Percentiles rank a stretch among this genome's conserved stretches.
phyloP scores from a whole-genome alignment of 2,113 vertebrate genomes.

The Chrysochloris asiatica region DNA sequence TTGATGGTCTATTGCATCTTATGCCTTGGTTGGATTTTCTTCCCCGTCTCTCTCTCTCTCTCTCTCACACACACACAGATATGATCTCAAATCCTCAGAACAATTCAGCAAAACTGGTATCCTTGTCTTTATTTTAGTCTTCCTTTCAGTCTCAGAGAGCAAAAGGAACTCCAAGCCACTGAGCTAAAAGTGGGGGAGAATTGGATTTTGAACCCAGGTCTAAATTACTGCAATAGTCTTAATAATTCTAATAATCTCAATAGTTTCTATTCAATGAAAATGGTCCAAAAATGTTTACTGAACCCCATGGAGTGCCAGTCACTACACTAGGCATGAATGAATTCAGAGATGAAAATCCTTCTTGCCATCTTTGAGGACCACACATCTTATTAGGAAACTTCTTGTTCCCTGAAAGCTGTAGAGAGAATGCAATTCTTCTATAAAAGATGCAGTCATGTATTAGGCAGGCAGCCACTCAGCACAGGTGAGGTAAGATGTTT shows the following conservation, averaged over 20 bases:
- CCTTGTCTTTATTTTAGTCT: background rate
- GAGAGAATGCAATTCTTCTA: background rate
- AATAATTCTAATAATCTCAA: no score
- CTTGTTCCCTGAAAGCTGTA: background rate
- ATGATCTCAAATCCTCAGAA: background rate
- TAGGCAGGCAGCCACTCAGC: background rate
- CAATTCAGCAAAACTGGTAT: background rate
- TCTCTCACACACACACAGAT: no score
- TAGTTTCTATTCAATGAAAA: background rate
- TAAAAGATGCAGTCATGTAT: background rate
- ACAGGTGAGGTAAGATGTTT: background rate
- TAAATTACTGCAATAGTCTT: no score
- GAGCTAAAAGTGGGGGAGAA: background rate
- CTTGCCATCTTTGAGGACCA: background rate
- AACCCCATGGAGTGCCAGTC: background rate
- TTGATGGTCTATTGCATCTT: background rate
- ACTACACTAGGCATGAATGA: background rate
- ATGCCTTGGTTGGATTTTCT: background rate
- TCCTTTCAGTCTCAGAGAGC: background rate
- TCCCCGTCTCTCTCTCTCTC: rapidly evolving
- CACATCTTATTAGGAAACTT: background rate
- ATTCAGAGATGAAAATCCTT: background rate
- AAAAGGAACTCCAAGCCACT: background rate
- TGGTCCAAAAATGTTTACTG: background rate
- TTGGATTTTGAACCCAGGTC: background rate